Percentiles rank a stretch among this genome's conserved stretches.
phyloP scores from a whole-genome alignment of 2,888 invertebrate genomes.

The Polia nebulosa region DNA sequence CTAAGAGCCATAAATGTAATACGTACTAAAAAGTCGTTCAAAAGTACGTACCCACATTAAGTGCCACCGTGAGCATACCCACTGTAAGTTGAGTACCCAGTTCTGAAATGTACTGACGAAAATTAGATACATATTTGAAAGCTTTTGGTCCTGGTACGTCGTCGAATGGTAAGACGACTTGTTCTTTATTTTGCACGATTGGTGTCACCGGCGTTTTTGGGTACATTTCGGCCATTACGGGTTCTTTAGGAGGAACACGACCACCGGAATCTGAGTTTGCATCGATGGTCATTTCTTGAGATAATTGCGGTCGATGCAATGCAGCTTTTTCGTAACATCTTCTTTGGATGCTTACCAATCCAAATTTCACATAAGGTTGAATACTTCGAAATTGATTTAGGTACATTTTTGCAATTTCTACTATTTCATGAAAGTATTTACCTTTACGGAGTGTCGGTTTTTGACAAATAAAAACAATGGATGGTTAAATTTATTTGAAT shows the following conservation, averaged over 20 bases:
- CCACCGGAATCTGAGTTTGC: conserved; percentile 25
- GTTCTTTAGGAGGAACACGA: conserved; percentile 36
- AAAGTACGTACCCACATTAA: conserved; percentile 86
- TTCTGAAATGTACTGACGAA: conserved; percentile 92
- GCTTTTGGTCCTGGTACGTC: conserved; percentile 92
- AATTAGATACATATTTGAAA: conserved; percentile 90
- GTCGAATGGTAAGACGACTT: conserved; percentile 89
- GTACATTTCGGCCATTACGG: conserved; percentile 71
- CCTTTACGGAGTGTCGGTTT: conserved; percentile 25
- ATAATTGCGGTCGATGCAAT: conserved; percentile 68
- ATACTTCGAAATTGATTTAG: conserved; percentile 73
- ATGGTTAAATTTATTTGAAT: conserved; percentile 72
- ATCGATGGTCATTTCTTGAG: conserved; percentile 63
- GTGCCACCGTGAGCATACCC: conserved; percentile 86
- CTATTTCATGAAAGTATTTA: conserved; percentile 55
- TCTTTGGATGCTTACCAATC: conserved; percentile 63
- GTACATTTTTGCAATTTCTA: conserved; percentile 68
- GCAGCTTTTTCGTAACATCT: conserved; percentile 66
- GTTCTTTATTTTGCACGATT: conserved; percentile 80
- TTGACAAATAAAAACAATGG: conserved; percentile 68
- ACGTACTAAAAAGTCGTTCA: neutral
- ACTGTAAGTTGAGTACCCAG: conserved; percentile 92
- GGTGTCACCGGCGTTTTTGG: conserved; percentile 77
- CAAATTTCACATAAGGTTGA: conserved; percentile 59
- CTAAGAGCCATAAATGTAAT: neutral